phyloP scores from a whole-genome alignment of 2,113 vertebrate genomes.

The Perccottus glenii region DNA sequence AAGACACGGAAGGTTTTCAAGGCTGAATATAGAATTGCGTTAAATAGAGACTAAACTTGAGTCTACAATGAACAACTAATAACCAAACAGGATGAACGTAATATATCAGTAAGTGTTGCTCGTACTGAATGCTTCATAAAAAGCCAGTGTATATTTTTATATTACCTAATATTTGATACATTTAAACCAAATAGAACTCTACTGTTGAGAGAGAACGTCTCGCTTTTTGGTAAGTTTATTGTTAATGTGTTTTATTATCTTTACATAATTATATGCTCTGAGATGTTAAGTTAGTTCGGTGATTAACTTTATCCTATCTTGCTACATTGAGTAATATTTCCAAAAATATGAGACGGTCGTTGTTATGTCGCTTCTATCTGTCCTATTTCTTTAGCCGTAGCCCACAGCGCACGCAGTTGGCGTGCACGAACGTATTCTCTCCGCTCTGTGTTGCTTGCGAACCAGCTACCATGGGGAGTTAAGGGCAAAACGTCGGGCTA shows the following conservation, averaged over 20 bases:
- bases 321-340: too few relatives aligned
- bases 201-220: neutral
- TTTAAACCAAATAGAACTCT: neutral
- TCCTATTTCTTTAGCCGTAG: slow-evolving; percentile 31
- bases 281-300: too few relatives aligned
- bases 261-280: too few relatives aligned
- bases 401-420: slow-evolving; percentile 37
- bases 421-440: slow-evolving; percentile 61
- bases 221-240: too few relatives aligned
- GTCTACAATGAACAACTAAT: neutral
- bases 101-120: neutral
- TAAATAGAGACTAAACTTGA: slow-evolving; percentile 19
- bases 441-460: slow-evolving; percentile 65
- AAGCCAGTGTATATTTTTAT: neutral
- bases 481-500: slow-evolving; percentile 64
- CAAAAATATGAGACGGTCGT: neutral
- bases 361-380: slow-evolving; percentile 26
- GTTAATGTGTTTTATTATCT: too few relatives aligned
- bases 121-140: too few relatives aligned
- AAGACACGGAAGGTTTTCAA: slow-evolving; percentile 31
- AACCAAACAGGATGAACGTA: neutral
- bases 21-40: slow-evolving; percentile 17
- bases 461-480: slow-evolving; percentile 76
- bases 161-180: neutral
- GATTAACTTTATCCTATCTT: too few relatives aligned